A percentile compares a stretch with the other conserved stretches of the same genome.
phyloP scores from a whole-genome alignment of 2,888 invertebrate genomes.

The Agrochola lota region DNA sequence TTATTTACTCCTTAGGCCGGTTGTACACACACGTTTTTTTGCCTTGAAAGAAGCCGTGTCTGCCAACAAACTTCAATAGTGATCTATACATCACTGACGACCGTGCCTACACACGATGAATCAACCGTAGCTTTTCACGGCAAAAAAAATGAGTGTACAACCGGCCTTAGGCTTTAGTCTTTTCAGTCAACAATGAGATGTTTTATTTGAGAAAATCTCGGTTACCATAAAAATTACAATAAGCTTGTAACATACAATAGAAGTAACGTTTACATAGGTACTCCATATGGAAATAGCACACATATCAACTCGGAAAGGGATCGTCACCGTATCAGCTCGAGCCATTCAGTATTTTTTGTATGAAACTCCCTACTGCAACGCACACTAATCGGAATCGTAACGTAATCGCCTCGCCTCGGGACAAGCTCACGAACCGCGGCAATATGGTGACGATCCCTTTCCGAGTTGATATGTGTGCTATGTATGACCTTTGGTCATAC shows the following conservation, averaged over 20 bases:
- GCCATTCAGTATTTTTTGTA: too few species aligned
- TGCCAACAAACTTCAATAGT: neutral
- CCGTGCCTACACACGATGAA: neutral
- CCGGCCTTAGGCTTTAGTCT: neutral
- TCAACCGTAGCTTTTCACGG: neutral
- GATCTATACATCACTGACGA: neutral
- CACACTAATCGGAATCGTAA: too few species aligned
- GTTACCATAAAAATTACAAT: conserved; percentile 1
- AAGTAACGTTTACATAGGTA: neutral
- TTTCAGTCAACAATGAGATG: neutral
- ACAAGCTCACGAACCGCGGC: too few species aligned
- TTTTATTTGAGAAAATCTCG: neutral
- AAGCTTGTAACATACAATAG: neutral
- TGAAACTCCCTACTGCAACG: too few species aligned
- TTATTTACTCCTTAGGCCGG: neutral
- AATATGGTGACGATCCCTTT: too few species aligned
- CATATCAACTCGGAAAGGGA: too few species aligned
- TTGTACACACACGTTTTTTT: neutral
- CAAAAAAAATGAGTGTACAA: neutral
- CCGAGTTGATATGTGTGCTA: too few species aligned
- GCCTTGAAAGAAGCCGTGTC: neutral
- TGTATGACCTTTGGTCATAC: neutral
- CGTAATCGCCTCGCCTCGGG: too few species aligned
- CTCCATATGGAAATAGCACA: too few species aligned
- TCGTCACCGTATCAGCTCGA: too few species aligned